Conservation (phyloP, 2,113 vertebrate genomes). For the Tyrannus savana region DNA sequence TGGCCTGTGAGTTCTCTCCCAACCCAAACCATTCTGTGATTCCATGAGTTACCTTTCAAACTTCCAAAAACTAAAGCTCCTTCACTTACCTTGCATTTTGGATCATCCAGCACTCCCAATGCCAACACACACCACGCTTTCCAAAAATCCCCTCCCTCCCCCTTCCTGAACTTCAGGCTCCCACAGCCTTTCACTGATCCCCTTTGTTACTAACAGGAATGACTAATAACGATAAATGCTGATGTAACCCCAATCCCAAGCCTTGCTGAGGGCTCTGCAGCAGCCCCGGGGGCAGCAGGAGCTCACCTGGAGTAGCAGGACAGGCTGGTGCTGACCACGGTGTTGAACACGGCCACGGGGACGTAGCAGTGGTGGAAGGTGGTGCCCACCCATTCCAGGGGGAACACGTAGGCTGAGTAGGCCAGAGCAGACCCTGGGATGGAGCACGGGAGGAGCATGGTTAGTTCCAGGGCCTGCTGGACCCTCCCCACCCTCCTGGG, state of each 20-base stretch:
- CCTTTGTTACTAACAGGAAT: neutral
- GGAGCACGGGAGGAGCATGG: neutral
- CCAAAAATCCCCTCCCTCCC: neutral
- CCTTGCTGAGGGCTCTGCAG: fast-evolving
- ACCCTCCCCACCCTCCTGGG: neutral
- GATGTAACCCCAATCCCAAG: neutral
- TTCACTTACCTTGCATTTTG: fast-evolving
- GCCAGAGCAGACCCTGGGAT: conserved; percentile 86
- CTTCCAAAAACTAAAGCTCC: neutral
- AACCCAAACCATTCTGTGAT: neutral
- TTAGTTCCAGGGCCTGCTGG: fast-evolving
- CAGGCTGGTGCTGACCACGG: conserved; percentile 76
- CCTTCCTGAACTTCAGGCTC: fast-evolving
- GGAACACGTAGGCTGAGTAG: conserved; percentile 88
- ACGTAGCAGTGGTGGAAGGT: conserved; percentile 83
- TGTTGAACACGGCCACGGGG: conserved; percentile 79
- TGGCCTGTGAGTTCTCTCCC: neutral
- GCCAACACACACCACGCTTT: fast-evolving
- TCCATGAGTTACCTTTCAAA: neutral
- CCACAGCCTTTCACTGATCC: fast-evolving
- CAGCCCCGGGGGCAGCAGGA: fast-evolving
- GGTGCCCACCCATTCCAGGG: conserved; percentile 79
- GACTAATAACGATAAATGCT: neutral
- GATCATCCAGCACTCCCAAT: fast-evolving
- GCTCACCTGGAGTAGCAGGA: conserved; percentile 93